Evolutionary conservation across 1,140 invertebrate genomes (phyloP), one percentile per base, ranked within the genome.

Genomic region (Apolygus lucorum): DNA sequence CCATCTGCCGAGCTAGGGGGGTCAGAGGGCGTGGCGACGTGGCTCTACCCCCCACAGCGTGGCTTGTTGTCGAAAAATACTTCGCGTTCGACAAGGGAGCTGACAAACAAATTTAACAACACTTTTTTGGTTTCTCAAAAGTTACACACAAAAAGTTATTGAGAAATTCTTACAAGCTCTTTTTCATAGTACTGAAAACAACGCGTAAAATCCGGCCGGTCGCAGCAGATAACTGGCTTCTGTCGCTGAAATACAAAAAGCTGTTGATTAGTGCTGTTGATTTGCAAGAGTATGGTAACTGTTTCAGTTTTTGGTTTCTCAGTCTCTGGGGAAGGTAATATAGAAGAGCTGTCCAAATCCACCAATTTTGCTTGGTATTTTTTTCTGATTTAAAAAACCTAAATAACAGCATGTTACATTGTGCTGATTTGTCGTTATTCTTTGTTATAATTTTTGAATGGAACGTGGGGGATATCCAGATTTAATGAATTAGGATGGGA

Each of bases 41-140:
- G 68, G 80, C 80, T 70, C 80, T 79, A 73, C 82, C 82, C 54
- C 85, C 86, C 74, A 87, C 80, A 13, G 84, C 69, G 52, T 87
- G 85, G 77, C 84, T 86, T 71, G 81, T 79, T 54, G 82, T 81
- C 71, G 84, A 83, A 78, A 84, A 86, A 79, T 82, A 86, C 74
- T 85, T 82, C 72, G 81, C 81, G 73, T 83, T 82, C 71, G 82
- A 79, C 66, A 80, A 76, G 74, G 67, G 72, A 42, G 70, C 74
- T 74, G 64, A 52, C 42, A 63, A 52, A 63, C 11, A 11, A 59
- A 59, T 59, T 22, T 11, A 59, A 59, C 4, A 42, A 63, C 21
- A 69, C 2, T 26, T 59, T 68, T 68, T 52, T 67, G 14, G 28
- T 17, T 17, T 34, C 65, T 21, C n/a, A n/a, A n/a, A n/a, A n/a